phyloP scores from a whole-genome alignment of 1,140 invertebrate species.

The Pseudomyrmex dendroicus region DNA sequence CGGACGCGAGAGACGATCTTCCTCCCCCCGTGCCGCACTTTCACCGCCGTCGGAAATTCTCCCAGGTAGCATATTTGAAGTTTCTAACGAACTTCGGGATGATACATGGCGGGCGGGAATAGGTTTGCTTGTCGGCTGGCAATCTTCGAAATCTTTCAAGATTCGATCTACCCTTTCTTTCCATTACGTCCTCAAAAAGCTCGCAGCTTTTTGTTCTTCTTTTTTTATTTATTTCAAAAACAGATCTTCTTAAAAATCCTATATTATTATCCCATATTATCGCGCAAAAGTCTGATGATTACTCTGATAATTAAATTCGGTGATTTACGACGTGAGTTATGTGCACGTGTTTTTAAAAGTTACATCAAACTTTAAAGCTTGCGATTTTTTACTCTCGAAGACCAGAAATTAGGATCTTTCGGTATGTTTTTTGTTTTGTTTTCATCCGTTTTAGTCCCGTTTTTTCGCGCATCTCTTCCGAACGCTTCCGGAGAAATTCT shows the following conservation, averaged over 20 bases:
- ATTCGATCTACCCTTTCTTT: slow-evolving; percentile 12
- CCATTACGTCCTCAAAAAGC: neutral
- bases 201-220: neutral
- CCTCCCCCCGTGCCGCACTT: slow-evolving; percentile 4
- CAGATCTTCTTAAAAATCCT: neutral
- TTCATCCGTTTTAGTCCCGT: neutral
- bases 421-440: no score
- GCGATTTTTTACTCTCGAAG: slow-evolving; percentile 7
- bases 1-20: slow-evolving; percentile 55
- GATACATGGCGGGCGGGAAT: slow-evolving; percentile 74
- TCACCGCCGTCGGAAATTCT: slow-evolving; percentile 37
- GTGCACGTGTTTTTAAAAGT: neutral
- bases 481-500: slow-evolving; percentile 27
- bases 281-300: neutral
- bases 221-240: neutral
- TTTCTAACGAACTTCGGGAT: slow-evolving; percentile 77
- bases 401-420: neutral
- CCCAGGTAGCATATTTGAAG: slow-evolving; percentile 72
- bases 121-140: slow-evolving; percentile 53
- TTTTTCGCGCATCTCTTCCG: slow-evolving; percentile 19
- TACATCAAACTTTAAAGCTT: neutral
- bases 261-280: neutral
- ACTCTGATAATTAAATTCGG: neutral
- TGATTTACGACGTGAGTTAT: neutral
- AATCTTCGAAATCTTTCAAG: slow-evolving; percentile 41